A percentile compares a stretch with the other conserved stretches of the same genome.
Evolutionary conservation across 2,113 vertebrate genomes (phyloP).

Genomic region (Pseudopipra pipra): DNA sequence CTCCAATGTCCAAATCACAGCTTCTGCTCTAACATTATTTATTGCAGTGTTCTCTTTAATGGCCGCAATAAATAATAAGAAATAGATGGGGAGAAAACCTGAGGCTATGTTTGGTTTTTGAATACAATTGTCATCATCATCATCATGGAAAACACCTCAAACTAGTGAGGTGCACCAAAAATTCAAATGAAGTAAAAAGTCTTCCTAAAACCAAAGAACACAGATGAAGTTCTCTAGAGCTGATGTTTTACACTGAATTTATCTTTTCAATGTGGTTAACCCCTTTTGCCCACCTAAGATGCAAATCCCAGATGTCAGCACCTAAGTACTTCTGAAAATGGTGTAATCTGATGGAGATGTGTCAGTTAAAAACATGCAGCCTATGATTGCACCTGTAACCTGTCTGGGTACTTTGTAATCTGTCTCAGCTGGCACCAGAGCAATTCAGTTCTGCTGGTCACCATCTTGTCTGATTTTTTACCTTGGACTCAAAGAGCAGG

Average conservation of each 20-base stretch:
- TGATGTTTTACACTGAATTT: neutral
- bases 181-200: neutral
- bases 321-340: neutral
- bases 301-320: neutral
- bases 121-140: neutral
- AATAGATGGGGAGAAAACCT: conserved; percentile 4
- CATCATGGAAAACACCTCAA: neutral
- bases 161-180: neutral
- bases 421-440: neutral
- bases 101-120: neutral
- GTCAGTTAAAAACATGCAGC: neutral
- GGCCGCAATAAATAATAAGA: neutral
- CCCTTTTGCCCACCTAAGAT: neutral
- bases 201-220: neutral
- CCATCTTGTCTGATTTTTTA: neutral
- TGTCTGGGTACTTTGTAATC: neutral
- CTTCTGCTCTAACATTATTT: neutral
- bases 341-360: neutral
- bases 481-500: neutral
- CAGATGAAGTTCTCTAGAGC: neutral
- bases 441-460: neutral
- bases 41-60: neutral
- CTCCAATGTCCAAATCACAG: neutral
- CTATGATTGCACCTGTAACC: neutral
- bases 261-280: neutral